Base-by-base conservation (phyloP, 1,140 invertebrate genomes). In the Helicoverpa armigera region DNA sequence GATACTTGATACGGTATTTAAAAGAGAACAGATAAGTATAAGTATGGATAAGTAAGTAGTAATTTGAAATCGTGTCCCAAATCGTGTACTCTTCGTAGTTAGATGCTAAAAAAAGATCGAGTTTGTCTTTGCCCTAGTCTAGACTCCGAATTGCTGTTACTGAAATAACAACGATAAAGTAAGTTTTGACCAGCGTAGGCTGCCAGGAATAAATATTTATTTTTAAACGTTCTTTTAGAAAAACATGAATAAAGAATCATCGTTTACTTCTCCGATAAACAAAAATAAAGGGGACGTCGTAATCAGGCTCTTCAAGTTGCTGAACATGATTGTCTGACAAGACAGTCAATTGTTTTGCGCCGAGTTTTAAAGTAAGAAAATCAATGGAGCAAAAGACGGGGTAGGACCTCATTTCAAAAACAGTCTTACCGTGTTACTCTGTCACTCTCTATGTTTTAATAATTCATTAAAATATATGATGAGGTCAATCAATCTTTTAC, bases 321-420 rank as follows among this genome's bases (percentile, higher is more conserved):
- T 31, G 29, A 35, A 65, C 61, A 65, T 7, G 5, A 16, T 43
- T 67, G 35, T 48, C 35, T 48, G 35, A 7, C 3, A 67, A 67
- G 63, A 48, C 63, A 67, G 63, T 48, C 63, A 67, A 67, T 48
- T 67, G 63, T 67, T 67, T 67, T 35, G 63, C 63, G 31, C 3
- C n/a, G 31, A 67, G 29, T 67, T 65, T 9, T 48, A 67, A 67
- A 65, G n/a, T n/a, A n/a, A 67, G 63, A 14, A 67, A 67, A 43
- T 67, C 35, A 43, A 7, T 16, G 2, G 56, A 11, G n/a, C 16
- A 7, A 14, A 9, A 13, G 11, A 48, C 31, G 63, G 35, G 35
- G 16, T 16, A 9, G 63, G 63, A n/a, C 35, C 4, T 43, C 35
- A 43, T 1, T 43, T 9, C 5, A 9, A 43, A 35, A 35, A 35